Evolutionary conservation across 1,140 invertebrate genomes (phyloP).

Genomic region (Papilio machaon): DNA sequence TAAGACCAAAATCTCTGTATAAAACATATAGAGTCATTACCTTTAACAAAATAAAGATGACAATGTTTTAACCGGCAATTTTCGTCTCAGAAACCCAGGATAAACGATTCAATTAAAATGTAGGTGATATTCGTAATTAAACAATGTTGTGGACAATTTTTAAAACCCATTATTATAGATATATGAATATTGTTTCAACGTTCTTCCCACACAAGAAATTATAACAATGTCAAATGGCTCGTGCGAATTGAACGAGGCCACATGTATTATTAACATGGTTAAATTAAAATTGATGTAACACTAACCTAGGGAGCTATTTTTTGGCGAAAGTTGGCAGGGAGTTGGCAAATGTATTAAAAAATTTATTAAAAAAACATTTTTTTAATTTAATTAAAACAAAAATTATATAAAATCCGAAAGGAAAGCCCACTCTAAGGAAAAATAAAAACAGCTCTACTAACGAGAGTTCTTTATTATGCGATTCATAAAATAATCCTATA

Average conservation of each 20-base stretch:
- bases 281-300: not conserved
- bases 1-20: too few relatives aligned
- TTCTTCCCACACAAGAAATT: not conserved
- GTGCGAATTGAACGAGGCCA: not conserved
- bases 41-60: too few relatives aligned
- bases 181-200: not conserved
- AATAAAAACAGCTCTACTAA: too few relatives aligned
- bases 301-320: not conserved
- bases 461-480: too few relatives aligned
- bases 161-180: not conserved
- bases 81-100: too few relatives aligned
- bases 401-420: too few relatives aligned
- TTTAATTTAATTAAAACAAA: too few relatives aligned
- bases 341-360: not conserved
- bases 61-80: too few relatives aligned
- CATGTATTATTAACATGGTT: not conserved
- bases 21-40: too few relatives aligned
- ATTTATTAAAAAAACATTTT: too few relatives aligned
- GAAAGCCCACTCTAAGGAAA: too few relatives aligned
- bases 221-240: slow-evolving; percentile 6
- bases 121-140: not conserved
- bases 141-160: not conserved
- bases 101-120: not conserved
- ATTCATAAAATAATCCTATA: too few relatives aligned
- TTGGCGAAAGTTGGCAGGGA: not conserved